phyloP scores from a whole-genome alignment of 2,113 vertebrate genomes.

The Corythornis vintsioides region DNA sequence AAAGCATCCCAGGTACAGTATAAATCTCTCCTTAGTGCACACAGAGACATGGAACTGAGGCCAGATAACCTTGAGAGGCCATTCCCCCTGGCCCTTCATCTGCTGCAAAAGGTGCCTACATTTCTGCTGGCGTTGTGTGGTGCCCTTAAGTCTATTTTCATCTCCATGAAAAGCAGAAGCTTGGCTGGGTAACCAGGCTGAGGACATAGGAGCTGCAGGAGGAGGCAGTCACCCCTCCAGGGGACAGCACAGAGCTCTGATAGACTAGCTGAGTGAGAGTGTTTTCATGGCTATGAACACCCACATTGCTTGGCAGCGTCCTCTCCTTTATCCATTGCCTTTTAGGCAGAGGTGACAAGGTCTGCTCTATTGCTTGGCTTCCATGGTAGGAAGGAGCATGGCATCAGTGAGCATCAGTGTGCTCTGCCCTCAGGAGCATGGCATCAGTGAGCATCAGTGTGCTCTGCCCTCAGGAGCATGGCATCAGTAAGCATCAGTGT shows the following conservation, averaged over 20 bases:
- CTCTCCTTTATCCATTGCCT: not conserved
- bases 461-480: slow-evolving; percentile 67
- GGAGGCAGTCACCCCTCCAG: not conserved
- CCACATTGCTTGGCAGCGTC: fast-evolving
- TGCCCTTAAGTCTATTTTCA: not conserved
- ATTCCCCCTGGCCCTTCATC: not conserved
- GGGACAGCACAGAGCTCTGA: not conserved
- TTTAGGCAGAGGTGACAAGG: not conserved
- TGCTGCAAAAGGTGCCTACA: not conserved
- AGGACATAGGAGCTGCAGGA: not conserved
- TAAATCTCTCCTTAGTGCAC: not conserved
- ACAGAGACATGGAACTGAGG: not conserved
- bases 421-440: not conserved
- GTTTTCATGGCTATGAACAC: not conserved
- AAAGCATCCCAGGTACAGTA: slow-evolving; percentile 90
- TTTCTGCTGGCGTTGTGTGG: not conserved
- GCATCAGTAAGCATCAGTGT: not conserved
- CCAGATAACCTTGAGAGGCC: not conserved
- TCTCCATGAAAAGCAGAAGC: not conserved
- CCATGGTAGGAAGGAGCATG: not conserved
- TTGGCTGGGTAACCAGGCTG: not conserved
- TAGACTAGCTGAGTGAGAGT: not conserved
- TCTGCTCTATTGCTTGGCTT: not conserved
- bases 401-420: not conserved
- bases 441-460: not conserved